Percentiles rank a stretch among this genome's conserved stretches.
phyloP scores from a whole-genome alignment of 2,888 invertebrate species.

The Rotaria sp. region DNA sequence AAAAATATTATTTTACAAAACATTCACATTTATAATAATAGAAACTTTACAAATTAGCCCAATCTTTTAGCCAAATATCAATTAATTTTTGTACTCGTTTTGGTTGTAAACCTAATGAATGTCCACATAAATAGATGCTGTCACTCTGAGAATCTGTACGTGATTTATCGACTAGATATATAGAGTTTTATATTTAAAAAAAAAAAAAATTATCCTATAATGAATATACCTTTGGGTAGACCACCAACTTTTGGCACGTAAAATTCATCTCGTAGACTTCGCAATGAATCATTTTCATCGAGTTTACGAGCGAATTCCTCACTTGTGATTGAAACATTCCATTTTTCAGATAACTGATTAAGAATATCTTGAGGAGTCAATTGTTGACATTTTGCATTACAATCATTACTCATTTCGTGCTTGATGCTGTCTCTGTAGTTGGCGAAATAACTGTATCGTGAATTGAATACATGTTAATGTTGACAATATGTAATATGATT shows the following conservation, averaged over 20 bases:
- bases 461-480: background rate
- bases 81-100: conserved; percentile 54
- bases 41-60: conserved; percentile 57
- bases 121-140: conserved; percentile 60
- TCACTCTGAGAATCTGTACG: conserved; percentile 52
- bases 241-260: conserved; percentile 55
- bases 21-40: background rate
- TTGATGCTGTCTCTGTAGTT: background rate
- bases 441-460: background rate
- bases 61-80: conserved; percentile 56
- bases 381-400: background rate
- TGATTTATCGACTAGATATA: conserved; percentile 47
- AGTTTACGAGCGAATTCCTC: conserved; percentile 51
- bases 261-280: conserved; percentile 52
- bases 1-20: background rate
- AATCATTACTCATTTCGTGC: background rate
- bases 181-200: background rate
- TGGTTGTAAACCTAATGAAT: conserved; percentile 61
- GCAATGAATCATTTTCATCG: conserved; percentile 53
- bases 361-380: background rate
- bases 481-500: background rate
- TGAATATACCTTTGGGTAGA: conserved; percentile 50
- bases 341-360: background rate
- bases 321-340: conserved; percentile 36
- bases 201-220: background rate